A percentile compares a stretch with the other conserved stretches of the same genome.
These are phyloP conservation scores for Araneus ventricosus DNA, from an alignment of 1,140 invertebrate genomes.

Conservation along the genomic window DNA sequence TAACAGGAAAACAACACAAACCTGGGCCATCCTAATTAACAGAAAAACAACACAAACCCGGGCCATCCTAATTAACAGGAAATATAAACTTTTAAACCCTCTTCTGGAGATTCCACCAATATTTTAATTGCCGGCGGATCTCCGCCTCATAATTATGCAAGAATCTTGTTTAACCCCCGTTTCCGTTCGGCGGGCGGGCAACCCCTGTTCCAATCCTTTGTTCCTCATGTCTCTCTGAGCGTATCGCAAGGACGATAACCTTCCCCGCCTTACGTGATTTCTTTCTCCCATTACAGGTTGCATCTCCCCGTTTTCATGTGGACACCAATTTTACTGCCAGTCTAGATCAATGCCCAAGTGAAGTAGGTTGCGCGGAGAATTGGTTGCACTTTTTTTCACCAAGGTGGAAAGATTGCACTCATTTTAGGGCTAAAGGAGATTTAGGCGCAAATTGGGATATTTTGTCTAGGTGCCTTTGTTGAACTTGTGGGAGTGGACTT, in stretches of 20 bases:
- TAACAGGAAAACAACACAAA: too few relatives aligned
- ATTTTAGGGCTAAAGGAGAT: too few relatives aligned
- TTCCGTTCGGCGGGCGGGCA: neutral
- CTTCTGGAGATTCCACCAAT: too few relatives aligned
- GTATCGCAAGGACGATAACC: constrained; percentile 18
- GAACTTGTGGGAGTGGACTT: too few relatives aligned
- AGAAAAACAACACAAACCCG: too few relatives aligned
- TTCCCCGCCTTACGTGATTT: neutral
- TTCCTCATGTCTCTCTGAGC: neutral
- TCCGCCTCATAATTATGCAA: neutral
- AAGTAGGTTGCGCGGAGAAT: too few relatives aligned
- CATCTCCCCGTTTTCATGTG: neutral
- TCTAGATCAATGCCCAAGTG: neutral
- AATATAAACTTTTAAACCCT: too few relatives aligned
- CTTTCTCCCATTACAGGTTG: neutral
- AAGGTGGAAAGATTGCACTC: neutral
- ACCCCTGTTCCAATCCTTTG: neutral
- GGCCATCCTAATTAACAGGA: too few relatives aligned
- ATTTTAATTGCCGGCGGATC: neutral
- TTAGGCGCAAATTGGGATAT: too few relatives aligned
- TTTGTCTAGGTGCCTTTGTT: too few relatives aligned
- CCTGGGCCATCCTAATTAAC: too few relatives aligned
- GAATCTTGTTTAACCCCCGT: constrained; percentile 7
- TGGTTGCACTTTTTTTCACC: neutral
- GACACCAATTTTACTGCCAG: neutral